These are phyloP conservation scores for Lates japonicus DNA, from an alignment of 2,797 vertebrate species.

Conservation along the genomic window DNA sequence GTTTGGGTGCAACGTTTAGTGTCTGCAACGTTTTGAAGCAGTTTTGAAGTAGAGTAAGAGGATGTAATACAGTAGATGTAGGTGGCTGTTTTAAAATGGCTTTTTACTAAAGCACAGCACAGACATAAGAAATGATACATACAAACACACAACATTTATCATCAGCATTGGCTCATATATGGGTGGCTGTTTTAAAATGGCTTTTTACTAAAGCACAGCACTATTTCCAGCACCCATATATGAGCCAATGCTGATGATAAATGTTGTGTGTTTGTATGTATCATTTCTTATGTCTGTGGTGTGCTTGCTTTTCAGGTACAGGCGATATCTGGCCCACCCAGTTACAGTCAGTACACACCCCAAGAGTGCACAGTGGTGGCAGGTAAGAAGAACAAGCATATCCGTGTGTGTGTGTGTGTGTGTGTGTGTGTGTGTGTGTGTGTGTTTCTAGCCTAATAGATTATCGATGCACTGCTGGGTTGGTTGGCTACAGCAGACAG, in stretches of 20 bases:
- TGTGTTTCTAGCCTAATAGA: conserved; percentile 76
- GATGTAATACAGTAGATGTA: not conserved
- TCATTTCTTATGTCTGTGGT: conserved; percentile 42
- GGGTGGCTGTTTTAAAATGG: not conserved
- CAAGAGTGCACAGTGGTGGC: conserved; percentile 39
- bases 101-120: not conserved
- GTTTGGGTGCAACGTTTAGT: not conserved
- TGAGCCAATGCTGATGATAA: conserved; percentile 6
- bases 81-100: not conserved
- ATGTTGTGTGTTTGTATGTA: not conserved
- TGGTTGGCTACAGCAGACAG: conserved; percentile 77
- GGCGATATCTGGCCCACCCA: conserved; percentile 36
- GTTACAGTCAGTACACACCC: conserved; percentile 40
- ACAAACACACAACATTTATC: no score
- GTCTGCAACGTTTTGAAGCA: not conserved
- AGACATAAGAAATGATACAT: no score
- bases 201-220: not conserved
- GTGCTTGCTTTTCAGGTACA: conserved; percentile 65
- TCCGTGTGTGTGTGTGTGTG: conserved; percentile 41
- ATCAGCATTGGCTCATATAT: no score
- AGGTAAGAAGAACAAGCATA: conserved; percentile 63
- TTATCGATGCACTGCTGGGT: conserved; percentile 81
- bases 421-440: conserved; percentile 20
- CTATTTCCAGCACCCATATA: not conserved
- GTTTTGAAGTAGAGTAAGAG: not conserved